Percentiles rank a stretch among this genome's conserved stretches.
phyloP scores from a whole-genome alignment of 2,888 invertebrate species.

The Microplitis manilae region DNA sequence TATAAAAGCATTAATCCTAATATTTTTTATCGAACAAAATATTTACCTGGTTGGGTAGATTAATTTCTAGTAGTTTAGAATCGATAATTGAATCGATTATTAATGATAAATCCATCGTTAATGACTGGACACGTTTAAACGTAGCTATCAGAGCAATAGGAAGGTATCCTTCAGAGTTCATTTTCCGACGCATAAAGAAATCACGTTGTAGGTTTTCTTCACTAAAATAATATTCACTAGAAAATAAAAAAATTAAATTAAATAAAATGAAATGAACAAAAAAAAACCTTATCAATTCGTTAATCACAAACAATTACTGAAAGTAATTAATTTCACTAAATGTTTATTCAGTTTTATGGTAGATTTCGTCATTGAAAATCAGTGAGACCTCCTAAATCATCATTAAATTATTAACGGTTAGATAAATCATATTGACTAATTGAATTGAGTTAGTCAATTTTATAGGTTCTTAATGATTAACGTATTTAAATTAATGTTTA shows the following conservation, averaged over 20 bases:
- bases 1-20: no score
- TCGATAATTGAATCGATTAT: conserved; percentile 89
- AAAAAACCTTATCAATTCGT: no score
- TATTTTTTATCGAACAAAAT: no score
- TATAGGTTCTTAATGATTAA: no score
- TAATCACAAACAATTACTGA: no score
- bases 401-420: no score
- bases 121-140: conserved; percentile 92
- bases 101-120: conserved; percentile 87
- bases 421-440: no score
- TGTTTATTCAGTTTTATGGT: no score
- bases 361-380: no score
- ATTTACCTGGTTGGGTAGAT: conserved; percentile 81
- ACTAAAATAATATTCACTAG: conserved; percentile 99
- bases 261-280: neutral
- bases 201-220: conserved; percentile 95
- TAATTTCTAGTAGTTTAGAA: conserved; percentile 88
- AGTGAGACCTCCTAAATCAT: no score
- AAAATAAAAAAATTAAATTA: conserved; percentile 59
- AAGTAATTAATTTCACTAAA: no score
- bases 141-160: conserved; percentile 95
- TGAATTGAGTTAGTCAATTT: no score
- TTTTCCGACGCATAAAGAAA: conserved; percentile 96
- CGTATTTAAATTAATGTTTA: neutral
- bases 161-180: conserved; percentile 94